A percentile compares a stretch with the other conserved stretches of the same genome.
These are phyloP conservation scores for Orthonyx spaldingii DNA, from an alignment of 2,113 vertebrate genomes.

Conservation along the genomic window DNA sequence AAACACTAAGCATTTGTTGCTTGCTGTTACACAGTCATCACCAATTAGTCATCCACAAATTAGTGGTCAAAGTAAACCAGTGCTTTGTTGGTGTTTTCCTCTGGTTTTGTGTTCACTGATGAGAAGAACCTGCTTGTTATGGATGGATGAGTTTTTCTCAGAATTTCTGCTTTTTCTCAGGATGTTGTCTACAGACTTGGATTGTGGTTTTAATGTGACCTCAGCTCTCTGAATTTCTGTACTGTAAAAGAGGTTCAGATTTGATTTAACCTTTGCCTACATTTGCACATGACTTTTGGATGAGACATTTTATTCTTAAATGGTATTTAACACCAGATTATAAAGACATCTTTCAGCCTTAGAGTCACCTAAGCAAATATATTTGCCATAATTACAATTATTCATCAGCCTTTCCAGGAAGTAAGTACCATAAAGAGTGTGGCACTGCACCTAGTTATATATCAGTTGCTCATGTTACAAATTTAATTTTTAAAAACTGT, in stretches of 20 bases:
- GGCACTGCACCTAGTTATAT: neutral
- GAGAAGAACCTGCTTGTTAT: slow-evolving; percentile 23
- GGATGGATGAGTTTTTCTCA: neutral
- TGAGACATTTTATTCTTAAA: neutral
- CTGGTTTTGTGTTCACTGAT: neutral
- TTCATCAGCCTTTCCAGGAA: neutral
- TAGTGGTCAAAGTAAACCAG: neutral
- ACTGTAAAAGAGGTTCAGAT: neutral
- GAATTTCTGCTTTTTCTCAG: neutral
- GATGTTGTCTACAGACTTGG: neutral
- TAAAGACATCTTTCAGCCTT: neutral
- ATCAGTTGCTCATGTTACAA: neutral
- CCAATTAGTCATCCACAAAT: slow-evolving; percentile 17
- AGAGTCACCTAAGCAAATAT: neutral
- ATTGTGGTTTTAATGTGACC: neutral
- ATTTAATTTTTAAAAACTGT: neutral
- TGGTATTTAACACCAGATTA: neutral
- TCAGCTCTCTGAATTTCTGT: neutral
- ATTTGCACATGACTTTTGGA: neutral
- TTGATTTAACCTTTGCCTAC: neutral
- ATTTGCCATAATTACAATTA: neutral
- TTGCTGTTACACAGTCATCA: neutral
- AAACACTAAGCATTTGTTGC: neutral
- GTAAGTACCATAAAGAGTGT: neutral
- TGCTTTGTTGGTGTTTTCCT: neutral